A percentile compares a stretch with the other conserved stretches of the same genome.
Conservation (phyloP, 2,797 vertebrate species). For the Netta rufina region DNA sequence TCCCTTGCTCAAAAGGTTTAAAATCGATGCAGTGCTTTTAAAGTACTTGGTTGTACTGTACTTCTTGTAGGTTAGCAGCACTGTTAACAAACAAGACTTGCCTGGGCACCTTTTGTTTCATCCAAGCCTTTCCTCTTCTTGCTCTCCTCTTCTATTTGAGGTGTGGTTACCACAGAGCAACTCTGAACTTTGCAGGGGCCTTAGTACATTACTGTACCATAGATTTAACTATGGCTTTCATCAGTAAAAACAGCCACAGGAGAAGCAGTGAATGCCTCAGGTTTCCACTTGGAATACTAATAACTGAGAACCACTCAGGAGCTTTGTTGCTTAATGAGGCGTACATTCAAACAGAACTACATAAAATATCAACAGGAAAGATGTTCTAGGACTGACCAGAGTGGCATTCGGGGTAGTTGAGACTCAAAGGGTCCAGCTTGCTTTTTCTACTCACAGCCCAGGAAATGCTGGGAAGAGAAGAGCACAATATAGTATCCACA, state of each 20-base stretch:
- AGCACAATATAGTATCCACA: not conserved
- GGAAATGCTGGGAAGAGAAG: not conserved
- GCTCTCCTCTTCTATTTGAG: not conserved
- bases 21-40: not conserved
- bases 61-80: not conserved
- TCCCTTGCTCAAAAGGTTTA: not conserved
- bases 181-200: not conserved
- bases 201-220: accelerated
- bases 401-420: not conserved
- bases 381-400: not conserved
- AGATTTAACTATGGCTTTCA: not conserved
- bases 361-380: not conserved
- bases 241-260: accelerated
- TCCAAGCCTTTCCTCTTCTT: not conserved
- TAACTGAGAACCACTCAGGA: not conserved
- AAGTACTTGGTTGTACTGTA: not conserved
- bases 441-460: not conserved
- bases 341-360: not conserved
- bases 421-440: not conserved
- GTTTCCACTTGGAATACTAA: not conserved
- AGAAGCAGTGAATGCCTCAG: not conserved
- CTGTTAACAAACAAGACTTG: accelerated
- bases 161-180: not conserved
- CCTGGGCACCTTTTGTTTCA: not conserved
- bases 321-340: not conserved